Base-by-base conservation (phyloP, 2,888 invertebrate species). In the Girardia tigrina region DNA sequence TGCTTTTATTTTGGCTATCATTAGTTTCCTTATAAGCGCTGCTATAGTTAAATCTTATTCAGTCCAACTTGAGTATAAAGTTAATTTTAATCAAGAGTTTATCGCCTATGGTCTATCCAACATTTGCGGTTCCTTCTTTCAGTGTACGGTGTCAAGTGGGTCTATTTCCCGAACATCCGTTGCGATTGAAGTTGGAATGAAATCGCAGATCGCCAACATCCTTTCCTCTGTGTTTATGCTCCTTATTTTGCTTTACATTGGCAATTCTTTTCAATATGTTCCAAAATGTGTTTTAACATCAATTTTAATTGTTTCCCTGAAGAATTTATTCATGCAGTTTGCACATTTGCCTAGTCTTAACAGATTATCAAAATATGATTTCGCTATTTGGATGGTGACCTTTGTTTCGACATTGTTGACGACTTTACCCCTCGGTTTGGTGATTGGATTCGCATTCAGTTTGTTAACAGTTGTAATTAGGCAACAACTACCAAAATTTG, bases 241-340 rank as follows among this genome's bases (percentile, higher is more conserved):
- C 0, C 86, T 89, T 79, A 90, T 94, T 72, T 85, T 94, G 78
- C 86, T 94, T 75, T 90, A 90, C 88, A 88, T 94, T 78, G 94
- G 91, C 0, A 92, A 92, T 29, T 89, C 91, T 83, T 91, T 94
- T 83, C 89, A 91, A 83, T 87, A 89, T 42, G 85, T 94, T 77
- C 94, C 94, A 74, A 88, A 74, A 6, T 74, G 74, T 74, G 74
- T 74, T 75, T 27, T 74, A 28, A 26, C 42, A 2, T 71, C 74
- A 1, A 74, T 74, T 6, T 74, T 74, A 14, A 74, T 74, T 4
- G 74, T 74, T 16, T 74, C 74, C 1, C 12, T 74, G 4, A 74
- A 73, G 26, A 74, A 74, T 1, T 1, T 74, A 74, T 72, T 74
- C 71, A 74, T 73, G 73, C 74, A 74, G 20, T 29, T 74, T 4